Conservation (phyloP, 64 coral and sea anemone genomes). For the Hydrozoanthus tunicans region DNA sequence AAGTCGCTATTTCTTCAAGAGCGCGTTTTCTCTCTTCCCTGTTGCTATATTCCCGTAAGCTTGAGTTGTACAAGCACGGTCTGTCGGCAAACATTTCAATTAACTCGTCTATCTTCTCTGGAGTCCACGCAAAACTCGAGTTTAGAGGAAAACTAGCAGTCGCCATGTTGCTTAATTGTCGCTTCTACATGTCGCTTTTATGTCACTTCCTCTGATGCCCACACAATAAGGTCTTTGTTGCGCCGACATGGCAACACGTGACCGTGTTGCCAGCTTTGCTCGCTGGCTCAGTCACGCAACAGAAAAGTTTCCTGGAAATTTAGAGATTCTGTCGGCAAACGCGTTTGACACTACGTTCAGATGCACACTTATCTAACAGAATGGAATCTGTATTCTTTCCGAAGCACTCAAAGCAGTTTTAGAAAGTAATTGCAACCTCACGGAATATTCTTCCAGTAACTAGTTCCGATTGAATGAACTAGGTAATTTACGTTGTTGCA, state of each 20-base stretch:
- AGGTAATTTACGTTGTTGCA: too few relatives aligned
- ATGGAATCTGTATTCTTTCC: too few relatives aligned
- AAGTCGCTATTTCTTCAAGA: slow-evolving; percentile 45
- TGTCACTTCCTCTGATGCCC: slow-evolving; percentile 38
- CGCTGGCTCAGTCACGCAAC: background rate
- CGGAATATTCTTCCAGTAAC: too few relatives aligned
- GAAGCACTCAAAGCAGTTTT: too few relatives aligned
- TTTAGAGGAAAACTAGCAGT: slow-evolving; percentile 43
- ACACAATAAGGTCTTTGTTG: slow-evolving; percentile 34
- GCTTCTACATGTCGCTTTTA: slow-evolving; percentile 48
- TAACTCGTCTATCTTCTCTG: slow-evolving; percentile 45
- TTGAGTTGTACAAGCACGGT: slow-evolving; percentile 45
- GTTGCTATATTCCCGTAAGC: slow-evolving; percentile 11
- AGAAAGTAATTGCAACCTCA: too few relatives aligned
- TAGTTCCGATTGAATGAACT: too few relatives aligned
- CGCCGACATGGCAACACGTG: slow-evolving; percentile 16
- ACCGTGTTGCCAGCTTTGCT: background rate
- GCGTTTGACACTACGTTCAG: too few relatives aligned
- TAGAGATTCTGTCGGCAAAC: too few relatives aligned
- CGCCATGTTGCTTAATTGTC: slow-evolving; percentile 60
- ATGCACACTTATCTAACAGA: too few relatives aligned
- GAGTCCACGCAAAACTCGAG: slow-evolving; percentile 33
- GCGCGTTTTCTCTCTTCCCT: slow-evolving; percentile 33
- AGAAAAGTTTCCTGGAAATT: too few relatives aligned
- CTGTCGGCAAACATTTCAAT: slow-evolving; percentile 51